These are phyloP conservation scores for Rhamphomyia laevipes DNA, from an alignment of 2,888 invertebrate genomes.

Conservation along the genomic window DNA sequence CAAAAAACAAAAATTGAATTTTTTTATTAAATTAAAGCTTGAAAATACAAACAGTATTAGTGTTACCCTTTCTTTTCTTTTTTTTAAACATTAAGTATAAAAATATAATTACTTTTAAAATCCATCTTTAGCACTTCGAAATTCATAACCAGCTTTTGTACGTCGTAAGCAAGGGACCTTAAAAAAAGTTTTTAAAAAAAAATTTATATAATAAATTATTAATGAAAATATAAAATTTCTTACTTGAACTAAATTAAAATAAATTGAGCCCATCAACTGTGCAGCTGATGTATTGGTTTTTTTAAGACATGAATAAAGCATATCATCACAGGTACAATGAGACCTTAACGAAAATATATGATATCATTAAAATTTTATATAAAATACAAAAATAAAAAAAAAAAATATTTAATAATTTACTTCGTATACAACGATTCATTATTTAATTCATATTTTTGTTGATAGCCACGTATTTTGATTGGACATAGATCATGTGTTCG, in stretches of 20 bases:
- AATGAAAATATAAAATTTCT: neutral
- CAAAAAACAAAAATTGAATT: neutral
- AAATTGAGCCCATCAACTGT: constrained; percentile 66
- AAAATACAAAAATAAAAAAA: neutral
- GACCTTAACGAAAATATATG: constrained; percentile 44
- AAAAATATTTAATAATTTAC: constrained; percentile 31
- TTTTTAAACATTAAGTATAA: too few relatives aligned
- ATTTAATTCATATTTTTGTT: constrained; percentile 61
- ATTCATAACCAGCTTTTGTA: constrained; percentile 24
- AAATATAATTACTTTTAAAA: constrained; percentile 18
- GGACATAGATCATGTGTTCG: constrained; percentile 86
- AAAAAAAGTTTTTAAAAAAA: neutral
- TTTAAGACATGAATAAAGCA: constrained; percentile 71
- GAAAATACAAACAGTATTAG: too few relatives aligned
- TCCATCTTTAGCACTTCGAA: constrained; percentile 32
- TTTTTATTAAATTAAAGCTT: neutral
- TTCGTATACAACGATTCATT: constrained; percentile 79
- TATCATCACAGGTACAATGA: constrained; percentile 78
- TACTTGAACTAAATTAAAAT: constrained; percentile 71
- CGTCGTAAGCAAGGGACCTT: constrained; percentile 32
- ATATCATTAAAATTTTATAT: neutral
- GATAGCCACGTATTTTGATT: constrained; percentile 50
- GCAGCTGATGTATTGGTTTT: constrained; percentile 59
- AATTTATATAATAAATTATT: neutral
- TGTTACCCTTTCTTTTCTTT: too few relatives aligned